Conservation (phyloP, 2,113 vertebrate genomes). For the Tragelaphus scriptus region DNA sequence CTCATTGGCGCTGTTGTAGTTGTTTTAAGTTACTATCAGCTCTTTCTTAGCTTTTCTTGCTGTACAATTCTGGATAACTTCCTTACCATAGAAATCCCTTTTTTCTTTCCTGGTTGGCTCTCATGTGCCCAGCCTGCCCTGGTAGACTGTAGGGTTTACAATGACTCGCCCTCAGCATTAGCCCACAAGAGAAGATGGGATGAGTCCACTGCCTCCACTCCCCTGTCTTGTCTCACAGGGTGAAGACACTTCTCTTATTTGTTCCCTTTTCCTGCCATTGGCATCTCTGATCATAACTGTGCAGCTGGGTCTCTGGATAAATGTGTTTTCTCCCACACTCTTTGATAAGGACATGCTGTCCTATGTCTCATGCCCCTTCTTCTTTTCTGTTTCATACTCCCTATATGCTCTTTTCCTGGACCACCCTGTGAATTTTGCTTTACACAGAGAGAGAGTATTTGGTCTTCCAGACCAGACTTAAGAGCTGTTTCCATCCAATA, state of each 20-base stretch:
- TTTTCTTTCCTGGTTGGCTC: not conserved
- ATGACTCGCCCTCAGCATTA: accelerated
- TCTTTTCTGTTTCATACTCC: accelerated
- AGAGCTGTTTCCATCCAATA: accelerated
- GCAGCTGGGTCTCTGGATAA: not conserved
- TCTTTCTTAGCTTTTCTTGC: not conserved
- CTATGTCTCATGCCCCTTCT: accelerated
- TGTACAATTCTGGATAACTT: not conserved
- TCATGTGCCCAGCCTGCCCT: accelerated
- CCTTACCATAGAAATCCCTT: accelerated
- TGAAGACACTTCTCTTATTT: accelerated
- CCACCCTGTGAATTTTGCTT: not conserved
- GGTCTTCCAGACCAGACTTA: too few species aligned
- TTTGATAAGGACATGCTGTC: accelerated
- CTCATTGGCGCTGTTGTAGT: accelerated
- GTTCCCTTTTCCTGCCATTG: accelerated
- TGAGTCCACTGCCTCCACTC: accelerated
- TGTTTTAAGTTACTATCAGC: accelerated
- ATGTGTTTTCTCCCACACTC: accelerated
- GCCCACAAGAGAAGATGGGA: not conserved
- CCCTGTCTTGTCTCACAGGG: accelerated
- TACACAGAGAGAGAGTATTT: accelerated
- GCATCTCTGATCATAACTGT: accelerated
- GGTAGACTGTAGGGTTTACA: not conserved
- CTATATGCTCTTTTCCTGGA: not conserved